Evolutionary conservation across 23 tunicate species (phyloP).

Genomic region (Clavelina lepadiformis): DNA sequence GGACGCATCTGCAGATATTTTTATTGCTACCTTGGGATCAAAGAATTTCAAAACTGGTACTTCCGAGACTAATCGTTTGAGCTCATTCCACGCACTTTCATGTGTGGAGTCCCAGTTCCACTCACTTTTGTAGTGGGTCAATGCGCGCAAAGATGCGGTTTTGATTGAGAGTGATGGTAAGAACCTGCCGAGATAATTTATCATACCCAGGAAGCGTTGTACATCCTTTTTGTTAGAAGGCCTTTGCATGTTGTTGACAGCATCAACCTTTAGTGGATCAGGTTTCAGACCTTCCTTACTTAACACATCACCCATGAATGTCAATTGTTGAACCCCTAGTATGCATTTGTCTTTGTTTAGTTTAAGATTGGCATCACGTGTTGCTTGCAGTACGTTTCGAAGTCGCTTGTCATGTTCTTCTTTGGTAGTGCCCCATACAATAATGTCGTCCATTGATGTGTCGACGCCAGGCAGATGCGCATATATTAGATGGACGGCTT

Average conservation of each 20-base stretch:
- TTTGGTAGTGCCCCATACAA: constrained; percentile 7
- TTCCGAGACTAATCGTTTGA: not conserved
- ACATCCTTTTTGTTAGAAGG: constrained; percentile 14
- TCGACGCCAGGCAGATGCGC: too few species aligned
- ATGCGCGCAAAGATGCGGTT: not conserved
- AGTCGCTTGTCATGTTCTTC: constrained; percentile 19
- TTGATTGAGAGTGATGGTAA: constrained; percentile 7
- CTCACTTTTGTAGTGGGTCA: constrained; percentile 9
- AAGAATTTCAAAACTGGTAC: constrained; percentile 5
- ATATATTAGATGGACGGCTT: too few species aligned
- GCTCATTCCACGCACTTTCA: not conserved
- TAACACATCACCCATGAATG: constrained; percentile 31
- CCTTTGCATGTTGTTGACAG: constrained; percentile 12
- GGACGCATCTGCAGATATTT: too few species aligned
- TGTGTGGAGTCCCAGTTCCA: constrained; percentile 18
- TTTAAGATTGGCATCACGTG: constrained; percentile 2
- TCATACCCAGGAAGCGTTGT: constrained; percentile 18
- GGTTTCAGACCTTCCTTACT: constrained; percentile 7
- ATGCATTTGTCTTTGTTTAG: constrained; percentile 20
- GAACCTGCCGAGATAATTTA: constrained; percentile 14
- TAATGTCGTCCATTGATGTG: constrained; percentile 12
- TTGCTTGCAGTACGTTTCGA: not conserved
- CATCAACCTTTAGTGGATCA: constrained; percentile 14
- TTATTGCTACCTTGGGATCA: constrained; percentile 5
- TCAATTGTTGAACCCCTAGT: not conserved